Conservation (phyloP, 2,888 invertebrate species). For the Pogonocherus hispidulus region DNA sequence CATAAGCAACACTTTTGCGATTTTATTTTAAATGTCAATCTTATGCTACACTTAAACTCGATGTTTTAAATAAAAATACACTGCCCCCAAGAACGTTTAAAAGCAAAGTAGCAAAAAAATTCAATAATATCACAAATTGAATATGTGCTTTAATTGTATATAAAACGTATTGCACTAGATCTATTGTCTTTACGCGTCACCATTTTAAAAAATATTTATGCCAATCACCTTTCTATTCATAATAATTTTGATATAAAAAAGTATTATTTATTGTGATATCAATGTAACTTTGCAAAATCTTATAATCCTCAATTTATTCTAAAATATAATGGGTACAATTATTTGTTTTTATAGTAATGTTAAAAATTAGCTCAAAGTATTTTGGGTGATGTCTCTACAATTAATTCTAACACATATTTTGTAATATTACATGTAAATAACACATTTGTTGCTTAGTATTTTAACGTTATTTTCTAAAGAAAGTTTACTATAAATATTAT, state of each 20-base stretch:
- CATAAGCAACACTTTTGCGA: constrained; percentile 12
- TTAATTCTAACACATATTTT: constrained; percentile 59
- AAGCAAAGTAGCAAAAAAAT: constrained; percentile 27
- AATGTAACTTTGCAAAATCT: constrained; percentile 56
- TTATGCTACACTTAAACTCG: constrained; percentile 26
- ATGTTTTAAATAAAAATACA: constrained; percentile 39
- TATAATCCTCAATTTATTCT: constrained; percentile 58
- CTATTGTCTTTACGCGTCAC: constrained; percentile 9
- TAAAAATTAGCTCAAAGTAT: constrained; percentile 58
- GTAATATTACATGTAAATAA: constrained; percentile 62
- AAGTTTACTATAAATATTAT: constrained; percentile 47
- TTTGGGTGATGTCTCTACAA: constrained; percentile 59
- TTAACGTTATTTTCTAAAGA: constrained; percentile 50
- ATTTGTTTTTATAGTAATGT: constrained; percentile 54
- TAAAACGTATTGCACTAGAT: constrained; percentile 16
- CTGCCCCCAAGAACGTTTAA: constrained; percentile 36
- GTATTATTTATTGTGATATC: constrained; percentile 52
- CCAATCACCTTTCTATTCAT: constrained; percentile 11
- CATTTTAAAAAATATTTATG: constrained; percentile 13
- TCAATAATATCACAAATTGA: constrained; percentile 28
- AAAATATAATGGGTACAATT: constrained; percentile 61
- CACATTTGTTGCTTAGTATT: constrained; percentile 58
- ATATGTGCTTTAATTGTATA: constrained; percentile 33
- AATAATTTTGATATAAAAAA: constrained; percentile 13
- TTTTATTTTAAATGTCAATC: constrained; percentile 10